Base-by-base conservation (phyloP, 2,797 vertebrate genomes). In the Tolypeutes matacus region DNA sequence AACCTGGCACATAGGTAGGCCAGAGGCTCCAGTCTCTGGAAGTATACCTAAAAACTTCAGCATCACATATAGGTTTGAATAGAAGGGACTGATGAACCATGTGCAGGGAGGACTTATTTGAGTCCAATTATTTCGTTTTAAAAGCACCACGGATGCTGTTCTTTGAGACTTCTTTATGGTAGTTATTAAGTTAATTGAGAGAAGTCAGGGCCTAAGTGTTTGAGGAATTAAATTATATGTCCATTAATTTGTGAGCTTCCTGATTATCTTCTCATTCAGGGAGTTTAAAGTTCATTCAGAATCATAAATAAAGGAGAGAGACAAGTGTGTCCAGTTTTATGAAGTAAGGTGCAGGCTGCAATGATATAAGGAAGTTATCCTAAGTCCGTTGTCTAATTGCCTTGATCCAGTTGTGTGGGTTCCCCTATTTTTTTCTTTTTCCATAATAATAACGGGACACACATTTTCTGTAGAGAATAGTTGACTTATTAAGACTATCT, bases 231-330 rank as follows among this genome's bases (percentile, higher is more conserved):
- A 95, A 92, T 95, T 86, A 36, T 53, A 27, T 89, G 58, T 62
- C 9, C 17, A 81, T 72, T 86, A 88, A 94, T 91, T 93, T 96
- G 62, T 94, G 77, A 94, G 73, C 34, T 64, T 89, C 69, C 25
- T 83, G 25, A 95, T 96, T 70, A 86, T 89, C 58, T 93, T 95
- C 60, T 95, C 83, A 91, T 91, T 95, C 17, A 18, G n/a, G 27
- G 80, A 84, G 31, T 91, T 96, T 91, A 93, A 89, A 82, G 70
- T 86, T 94, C 62, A 72, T 84, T 81, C 70, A 72, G 80, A 94
- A n/a, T 89, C 51, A 92, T 84, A 87, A 94, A 82, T 65, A 92
- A 89, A 80, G 49, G 29, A 86, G 39, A 92, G 23, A 88, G 60
- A 87, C 29, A 92, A 69, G 31, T 25, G 23, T 31, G 27, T 64